Evolutionary conservation across 2,113 vertebrate genomes (phyloP).

Genomic region (Microcebus griseorufus): DNA sequence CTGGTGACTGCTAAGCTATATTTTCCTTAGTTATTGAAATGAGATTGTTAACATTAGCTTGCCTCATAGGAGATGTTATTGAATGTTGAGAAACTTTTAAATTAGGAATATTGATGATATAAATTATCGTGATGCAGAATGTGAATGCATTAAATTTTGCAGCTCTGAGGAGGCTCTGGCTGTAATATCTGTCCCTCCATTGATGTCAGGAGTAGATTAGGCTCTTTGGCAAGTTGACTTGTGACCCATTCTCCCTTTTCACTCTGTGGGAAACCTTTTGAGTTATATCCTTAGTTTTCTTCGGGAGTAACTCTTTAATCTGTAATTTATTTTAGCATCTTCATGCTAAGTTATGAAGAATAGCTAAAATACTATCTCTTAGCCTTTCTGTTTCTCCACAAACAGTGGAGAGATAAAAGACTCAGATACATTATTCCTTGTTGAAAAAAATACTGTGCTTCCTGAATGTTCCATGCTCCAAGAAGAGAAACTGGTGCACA

Average conservation of each 20-base stretch:
- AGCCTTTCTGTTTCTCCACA: background rate
- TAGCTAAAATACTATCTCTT: background rate
- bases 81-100: conserved; percentile 41
- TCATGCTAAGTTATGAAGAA: background rate
- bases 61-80: conserved; percentile 1
- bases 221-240: background rate
- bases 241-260: background rate
- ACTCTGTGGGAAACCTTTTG: background rate
- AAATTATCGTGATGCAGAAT: background rate
- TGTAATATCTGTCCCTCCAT: background rate
- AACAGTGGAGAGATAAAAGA: background rate
- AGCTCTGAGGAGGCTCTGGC: background rate
- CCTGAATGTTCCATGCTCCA: background rate
- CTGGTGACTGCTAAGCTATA: background rate
- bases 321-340: conserved; percentile 42
- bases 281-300: background rate
- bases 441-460: background rate
- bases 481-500: background rate
- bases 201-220: background rate
- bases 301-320: background rate
- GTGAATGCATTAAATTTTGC: conserved; percentile 23
- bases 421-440: background rate
- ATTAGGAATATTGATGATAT: conserved; percentile 42
- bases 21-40: conserved; percentile 24
- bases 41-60: conserved; percentile 26